phyloP scores from a whole-genome alignment of 2,888 invertebrate species.

The Andrena bucephala region DNA sequence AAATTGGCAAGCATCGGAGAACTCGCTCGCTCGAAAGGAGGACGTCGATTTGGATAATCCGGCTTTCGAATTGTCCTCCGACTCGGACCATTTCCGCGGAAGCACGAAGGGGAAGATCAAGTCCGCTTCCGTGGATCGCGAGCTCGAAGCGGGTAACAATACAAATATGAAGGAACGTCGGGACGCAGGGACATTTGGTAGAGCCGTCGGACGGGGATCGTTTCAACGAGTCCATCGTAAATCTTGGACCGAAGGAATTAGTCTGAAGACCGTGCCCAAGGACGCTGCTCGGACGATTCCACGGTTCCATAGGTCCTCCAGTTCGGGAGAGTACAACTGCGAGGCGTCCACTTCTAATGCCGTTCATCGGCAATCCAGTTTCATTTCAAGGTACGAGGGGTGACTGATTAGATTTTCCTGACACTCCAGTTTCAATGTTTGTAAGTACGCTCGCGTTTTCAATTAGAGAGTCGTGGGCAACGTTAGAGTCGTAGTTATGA shows the following conservation, averaged over 20 bases:
- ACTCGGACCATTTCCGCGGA: conserved; percentile 10
- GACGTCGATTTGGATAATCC: conserved; percentile 31
- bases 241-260: conserved; percentile 70
- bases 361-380: conserved; percentile 32
- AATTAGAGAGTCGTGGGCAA: too few relatives aligned
- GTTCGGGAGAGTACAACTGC: conserved; percentile 54
- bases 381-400: conserved; percentile 53
- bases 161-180: conserved; percentile 44
- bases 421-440: neutral
- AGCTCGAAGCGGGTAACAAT: conserved; percentile 21
- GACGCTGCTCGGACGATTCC: conserved; percentile 4
- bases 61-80: conserved; percentile 46
- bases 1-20: conserved; percentile 23
- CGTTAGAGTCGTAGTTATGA: conserved; percentile 1
- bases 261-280: conserved; percentile 10
- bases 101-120: neutral
- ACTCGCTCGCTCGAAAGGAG: neutral
- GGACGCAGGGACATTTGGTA: conserved; percentile 45
- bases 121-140: conserved; percentile 36
- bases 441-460: neutral
- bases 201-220: conserved; percentile 44
- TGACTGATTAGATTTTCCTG: too few relatives aligned
- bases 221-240: conserved; percentile 61
- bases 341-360: conserved; percentile 41
- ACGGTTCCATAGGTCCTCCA: conserved; percentile 56